phyloP scores from a whole-genome alignment of 1,140 invertebrate genomes.

The Ostrea denselamellosa region DNA sequence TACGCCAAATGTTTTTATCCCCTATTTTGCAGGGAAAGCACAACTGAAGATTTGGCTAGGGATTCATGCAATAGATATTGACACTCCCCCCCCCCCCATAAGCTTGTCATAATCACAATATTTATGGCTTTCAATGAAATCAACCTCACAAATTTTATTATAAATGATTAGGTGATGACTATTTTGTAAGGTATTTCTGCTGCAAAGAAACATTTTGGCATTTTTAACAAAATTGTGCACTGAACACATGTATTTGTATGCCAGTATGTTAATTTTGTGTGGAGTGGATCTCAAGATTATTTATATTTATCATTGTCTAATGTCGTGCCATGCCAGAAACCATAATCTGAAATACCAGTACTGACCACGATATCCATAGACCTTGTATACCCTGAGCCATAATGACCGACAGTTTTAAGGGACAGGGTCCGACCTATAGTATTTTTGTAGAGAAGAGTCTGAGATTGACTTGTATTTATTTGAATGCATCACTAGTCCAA shows the following conservation, averaged over 20 bases:
- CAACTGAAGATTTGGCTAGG: neutral
- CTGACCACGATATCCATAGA: neutral
- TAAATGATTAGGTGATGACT: neutral
- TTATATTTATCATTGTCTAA: conserved; percentile 10
- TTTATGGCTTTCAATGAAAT: neutral
- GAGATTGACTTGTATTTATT: conserved; percentile 27
- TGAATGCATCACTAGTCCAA: conserved; percentile 28
- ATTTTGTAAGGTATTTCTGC: neutral
- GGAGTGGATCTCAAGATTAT: conserved; percentile 12
- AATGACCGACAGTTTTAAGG: neutral
- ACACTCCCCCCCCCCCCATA: neutral
- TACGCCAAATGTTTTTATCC: neutral
- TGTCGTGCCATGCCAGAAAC: conserved; percentile 20
- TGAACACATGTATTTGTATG: neutral
- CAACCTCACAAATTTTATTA: neutral
- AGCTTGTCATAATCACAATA: neutral
- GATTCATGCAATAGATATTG: neutral
- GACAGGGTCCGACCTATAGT: neutral
- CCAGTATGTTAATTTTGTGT: neutral
- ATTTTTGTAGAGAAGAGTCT: conserved; percentile 24
- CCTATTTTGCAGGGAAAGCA: neutral
- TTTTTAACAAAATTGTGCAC: neutral
- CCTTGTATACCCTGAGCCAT: neutral
- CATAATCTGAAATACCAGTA: neutral
- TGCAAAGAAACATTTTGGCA: neutral